Evolutionary conservation across 35 echinoderm and acorn worm species (phyloP).

Genomic region (Hemicentrotus pulcherrimus): DNA sequence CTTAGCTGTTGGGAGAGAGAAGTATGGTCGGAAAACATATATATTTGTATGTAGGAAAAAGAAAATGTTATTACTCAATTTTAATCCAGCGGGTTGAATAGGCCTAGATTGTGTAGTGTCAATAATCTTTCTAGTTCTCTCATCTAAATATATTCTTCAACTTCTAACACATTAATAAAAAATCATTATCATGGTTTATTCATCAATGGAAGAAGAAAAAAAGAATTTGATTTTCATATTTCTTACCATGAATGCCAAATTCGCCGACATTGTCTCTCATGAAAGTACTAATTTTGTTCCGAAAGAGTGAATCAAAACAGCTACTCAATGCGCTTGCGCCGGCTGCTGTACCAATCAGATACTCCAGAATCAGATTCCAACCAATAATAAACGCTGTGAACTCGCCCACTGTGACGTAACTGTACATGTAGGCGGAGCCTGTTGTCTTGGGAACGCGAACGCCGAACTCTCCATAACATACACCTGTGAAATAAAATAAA

Average conservation of each 20-base stretch:
- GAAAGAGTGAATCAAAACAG: constrained; percentile 84
- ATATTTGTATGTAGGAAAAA: too few species aligned
- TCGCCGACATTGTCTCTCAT: constrained; percentile 97
- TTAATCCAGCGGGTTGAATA: neutral
- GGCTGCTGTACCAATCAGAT: constrained; percentile 94
- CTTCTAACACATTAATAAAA: neutral
- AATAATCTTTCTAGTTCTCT: neutral
- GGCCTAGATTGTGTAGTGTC: neutral
- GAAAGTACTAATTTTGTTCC: constrained; percentile 84
- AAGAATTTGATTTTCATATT: neutral
- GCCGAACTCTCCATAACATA: constrained; percentile 98
- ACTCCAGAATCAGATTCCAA: constrained; percentile 97
- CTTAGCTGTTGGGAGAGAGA: constrained; percentile 62
- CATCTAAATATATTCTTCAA: neutral
- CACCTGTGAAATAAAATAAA: constrained; percentile 68
- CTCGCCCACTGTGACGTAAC: constrained; percentile 99
- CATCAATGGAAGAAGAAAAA: neutral
- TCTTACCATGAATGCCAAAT: constrained; percentile 96
- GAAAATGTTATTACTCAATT: too few species aligned
- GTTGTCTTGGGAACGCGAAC: constrained; percentile 96
- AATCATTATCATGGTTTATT: neutral
- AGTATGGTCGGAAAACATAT: neutral
- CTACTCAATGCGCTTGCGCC: constrained; percentile 96
- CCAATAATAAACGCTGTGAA: constrained; percentile 95
- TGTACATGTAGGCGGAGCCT: constrained; percentile 96